Base-by-base conservation (phyloP, 2,888 invertebrate species). In the Drosophila anomelani region DNA sequence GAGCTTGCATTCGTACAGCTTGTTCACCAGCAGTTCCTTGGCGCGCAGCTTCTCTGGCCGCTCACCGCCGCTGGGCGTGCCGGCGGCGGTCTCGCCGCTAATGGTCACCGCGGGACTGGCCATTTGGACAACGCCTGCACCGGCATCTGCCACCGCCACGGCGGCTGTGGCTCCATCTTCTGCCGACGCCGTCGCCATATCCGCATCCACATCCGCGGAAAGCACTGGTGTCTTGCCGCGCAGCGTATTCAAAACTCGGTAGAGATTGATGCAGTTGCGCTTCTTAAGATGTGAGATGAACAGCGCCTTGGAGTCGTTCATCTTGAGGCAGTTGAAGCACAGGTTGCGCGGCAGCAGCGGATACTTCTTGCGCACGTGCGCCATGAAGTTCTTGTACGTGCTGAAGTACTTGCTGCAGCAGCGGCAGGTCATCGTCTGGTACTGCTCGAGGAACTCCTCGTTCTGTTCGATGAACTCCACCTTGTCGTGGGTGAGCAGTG, bases 341-440 rank as follows among this genome's bases (percentile, higher is more conserved):
- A 92, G 77, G 66, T 93, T 93, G 57, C 92, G 89, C 38, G 92
- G 92, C 70, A 93, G 61, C 38, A 86, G 80, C 12, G 91, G 90
- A 80, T 92, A 93, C 78, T 92, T 92, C 67, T 93, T 92, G 29
- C 93, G 90, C 86, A 93, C 93, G 69, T 93, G 93, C 8, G 92
- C 92, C 93, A 93, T 93, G 59, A 93, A 93, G 57, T 92, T 91
- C 75, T 93, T 93, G 60, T 93, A 93, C 4, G 92, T 92, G 36
- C 89, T 86, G 71, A 92, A 92, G 60, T 83, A 90, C 71, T 92
- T 92, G 63, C 90, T 88, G 69, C 93, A 93, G 62, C 93, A 93
- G 23, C 91, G 92, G 63, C 93, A 93, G 7, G 91, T 92, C 92
- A 93, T 92, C 51, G 88, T 91, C 75, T 93, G 93, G 70, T 92